A percentile compares a stretch with the other conserved stretches of the same genome.
Evolutionary conservation across 2,888 invertebrate genomes (phyloP).

Genomic region (Euspilapteryx auroguttella): DNA sequence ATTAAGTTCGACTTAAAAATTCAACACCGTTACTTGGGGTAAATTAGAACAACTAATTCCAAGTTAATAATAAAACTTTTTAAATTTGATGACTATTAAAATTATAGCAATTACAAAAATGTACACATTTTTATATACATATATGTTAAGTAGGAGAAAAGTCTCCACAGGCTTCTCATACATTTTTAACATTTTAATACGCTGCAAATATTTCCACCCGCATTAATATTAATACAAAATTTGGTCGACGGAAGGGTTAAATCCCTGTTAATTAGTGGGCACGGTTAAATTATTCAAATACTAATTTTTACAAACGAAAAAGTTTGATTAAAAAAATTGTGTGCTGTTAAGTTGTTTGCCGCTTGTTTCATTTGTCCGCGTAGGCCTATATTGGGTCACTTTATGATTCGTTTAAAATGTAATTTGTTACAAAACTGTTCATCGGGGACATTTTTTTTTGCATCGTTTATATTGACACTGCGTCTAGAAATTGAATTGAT

Average conservation of each 20-base stretch:
- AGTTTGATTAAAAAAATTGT: conserved; percentile 59
- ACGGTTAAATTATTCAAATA: conserved; percentile 54
- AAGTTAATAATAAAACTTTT: too few relatives aligned
- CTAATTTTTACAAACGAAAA: conserved; percentile 62
- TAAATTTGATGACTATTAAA: too few relatives aligned
- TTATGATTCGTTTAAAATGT: conserved; percentile 41
- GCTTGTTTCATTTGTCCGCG: conserved; percentile 19
- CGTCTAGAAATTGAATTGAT: too few relatives aligned
- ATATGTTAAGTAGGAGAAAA: too few relatives aligned
- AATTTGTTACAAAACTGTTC: conserved; percentile 35
- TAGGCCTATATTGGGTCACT: conserved; percentile 45
- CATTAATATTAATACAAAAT: conserved; percentile 51
- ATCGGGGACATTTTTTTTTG: conserved; percentile 45
- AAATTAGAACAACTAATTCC: too few relatives aligned
- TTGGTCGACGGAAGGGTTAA: conserved; percentile 60
- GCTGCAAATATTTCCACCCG: conserved; percentile 55
- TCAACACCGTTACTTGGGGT: too few relatives aligned
- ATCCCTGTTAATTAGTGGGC: conserved; percentile 58
- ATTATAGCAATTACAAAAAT: too few relatives aligned
- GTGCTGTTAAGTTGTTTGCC: conserved; percentile 28
- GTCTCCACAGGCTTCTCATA: conserved; percentile 23
- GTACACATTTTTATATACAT: too few relatives aligned
- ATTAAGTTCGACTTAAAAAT: too few relatives aligned
- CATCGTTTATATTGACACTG: conserved; percentile 37
- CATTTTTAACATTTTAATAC: conserved; percentile 60